Evolutionary conservation across 2,113 vertebrate species (phyloP), one percentile per base, ranked within the genome.

Genomic region (Rhea americana): DNA sequence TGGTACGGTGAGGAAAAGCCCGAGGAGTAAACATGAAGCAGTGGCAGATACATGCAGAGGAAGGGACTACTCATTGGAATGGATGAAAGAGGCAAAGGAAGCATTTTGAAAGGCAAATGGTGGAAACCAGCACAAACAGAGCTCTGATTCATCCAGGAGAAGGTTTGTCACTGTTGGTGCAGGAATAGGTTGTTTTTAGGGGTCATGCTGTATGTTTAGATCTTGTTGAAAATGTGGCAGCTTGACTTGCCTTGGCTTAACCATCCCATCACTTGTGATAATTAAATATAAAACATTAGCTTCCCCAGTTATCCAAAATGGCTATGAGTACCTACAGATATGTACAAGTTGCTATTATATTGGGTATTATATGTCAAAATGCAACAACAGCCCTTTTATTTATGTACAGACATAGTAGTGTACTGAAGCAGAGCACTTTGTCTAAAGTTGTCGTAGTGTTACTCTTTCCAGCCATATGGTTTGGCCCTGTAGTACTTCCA

Each of bases 361-460:
- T 18, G 5, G 3, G 3, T 45, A 28, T 68, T 91, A 39, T 9
- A 17, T 48, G 14, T 37, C 74, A 63, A 85, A 91, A 91, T 77
- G 2, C 10, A 82, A 25, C 26, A 65, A 32, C 13, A 43, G 32
- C 2, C 28, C 48, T 66, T 50, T 51, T 6, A 51, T 18, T 21
- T 50, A 70, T 22, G 24, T 24, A n/a, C 16, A 21, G 73, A 37
- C 5, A 15, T 15, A 7, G 14, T 24, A 41, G 25, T 35, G 45
- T 48, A 21, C 20, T 76, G 63, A 88, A 90, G 56, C 8, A 37
- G 21, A 85, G 13, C 28, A 74, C 56, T 39, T 85, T 87, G 63
- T 14, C n/a, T 39, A 58, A 62, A 22, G 3, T 39, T 56, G 30
- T 48, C 19, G 32, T n/a, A 61, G 18, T 0, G 0, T 50, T 71